These are phyloP conservation scores for Cyprinella venusta DNA, from an alignment of 2,797 vertebrate genomes.

Conservation along the genomic window DNA sequence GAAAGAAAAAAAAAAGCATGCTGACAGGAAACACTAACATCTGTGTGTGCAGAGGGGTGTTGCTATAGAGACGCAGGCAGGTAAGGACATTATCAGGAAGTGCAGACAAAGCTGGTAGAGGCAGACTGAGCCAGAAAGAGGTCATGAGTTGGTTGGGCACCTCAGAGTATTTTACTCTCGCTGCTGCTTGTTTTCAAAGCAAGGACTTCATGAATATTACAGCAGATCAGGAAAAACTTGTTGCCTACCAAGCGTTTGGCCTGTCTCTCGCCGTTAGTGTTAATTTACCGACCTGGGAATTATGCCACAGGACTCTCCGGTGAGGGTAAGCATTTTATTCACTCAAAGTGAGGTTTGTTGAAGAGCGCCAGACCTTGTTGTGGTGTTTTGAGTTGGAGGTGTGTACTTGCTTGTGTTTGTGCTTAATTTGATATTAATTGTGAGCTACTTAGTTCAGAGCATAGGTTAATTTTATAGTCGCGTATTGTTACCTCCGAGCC, in stretches of 20 bases:
- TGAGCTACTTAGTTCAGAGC: not conserved
- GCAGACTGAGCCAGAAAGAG: conserved; percentile 63
- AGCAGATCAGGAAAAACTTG: conserved; percentile 59
- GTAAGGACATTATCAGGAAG: conserved; percentile 70
- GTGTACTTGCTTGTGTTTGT: conserved; percentile 39
- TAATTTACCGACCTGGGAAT: conserved; percentile 34
- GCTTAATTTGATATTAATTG: conserved; percentile 15
- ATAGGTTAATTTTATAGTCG: not conserved
- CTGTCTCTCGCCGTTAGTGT: conserved; percentile 30
- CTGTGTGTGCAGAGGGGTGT: conserved; percentile 64
- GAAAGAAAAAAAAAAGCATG: conserved; percentile 18
- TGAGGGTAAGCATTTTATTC: conserved; percentile 22
- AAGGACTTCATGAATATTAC: conserved; percentile 58
- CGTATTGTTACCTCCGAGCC: not conserved
- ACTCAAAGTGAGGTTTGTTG: not conserved
- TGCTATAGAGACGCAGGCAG: conserved; percentile 73
- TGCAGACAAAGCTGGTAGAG: conserved; percentile 64
- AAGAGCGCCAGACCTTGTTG: not conserved
- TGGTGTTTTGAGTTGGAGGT: conserved; percentile 19
- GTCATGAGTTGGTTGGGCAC: conserved; percentile 59
- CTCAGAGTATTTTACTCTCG: conserved; percentile 48
- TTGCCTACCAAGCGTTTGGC: conserved; percentile 52
- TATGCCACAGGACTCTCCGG: conserved; percentile 16
- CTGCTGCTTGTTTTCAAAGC: conserved; percentile 26
- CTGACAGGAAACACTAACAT: conserved; percentile 71